Evolutionary conservation across 1,140 invertebrate genomes (phyloP).

Genomic region (Listronotus bonariensis): DNA sequence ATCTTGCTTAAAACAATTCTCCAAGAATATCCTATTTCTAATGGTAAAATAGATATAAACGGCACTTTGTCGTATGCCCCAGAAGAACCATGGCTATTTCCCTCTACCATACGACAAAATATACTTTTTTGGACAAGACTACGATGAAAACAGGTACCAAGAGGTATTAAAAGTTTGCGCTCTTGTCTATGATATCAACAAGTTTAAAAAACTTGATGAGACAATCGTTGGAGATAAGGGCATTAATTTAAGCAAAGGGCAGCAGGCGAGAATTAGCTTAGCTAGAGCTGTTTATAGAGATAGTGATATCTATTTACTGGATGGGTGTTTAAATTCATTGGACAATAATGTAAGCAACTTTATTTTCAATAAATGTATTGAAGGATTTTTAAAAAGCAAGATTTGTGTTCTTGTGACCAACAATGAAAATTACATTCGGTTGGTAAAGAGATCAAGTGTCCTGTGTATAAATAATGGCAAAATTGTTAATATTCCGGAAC

Average conservation of each 20-base stretch:
- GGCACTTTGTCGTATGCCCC: conserved; percentile 67
- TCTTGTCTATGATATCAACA: conserved; percentile 70
- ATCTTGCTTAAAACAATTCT: conserved; percentile 81
- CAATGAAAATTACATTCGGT: conserved; percentile 80
- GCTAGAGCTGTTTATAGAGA: conserved; percentile 82
- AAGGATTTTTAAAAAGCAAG: conserved; percentile 69
- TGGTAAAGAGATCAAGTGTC: conserved; percentile 9
- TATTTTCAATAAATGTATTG: conserved; percentile 73
- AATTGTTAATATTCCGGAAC: background rate
- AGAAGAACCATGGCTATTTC: conserved; percentile 66
- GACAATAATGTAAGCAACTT: conserved; percentile 72
- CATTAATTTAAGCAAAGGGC: conserved; percentile 84
- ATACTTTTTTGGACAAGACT: conserved; percentile 66
- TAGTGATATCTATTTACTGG: conserved; percentile 79
- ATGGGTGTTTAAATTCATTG: conserved; percentile 82
- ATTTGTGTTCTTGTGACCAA: conserved; percentile 84
- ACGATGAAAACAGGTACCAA: conserved; percentile 61
- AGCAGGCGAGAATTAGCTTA: conserved; percentile 85
- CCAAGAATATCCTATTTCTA: conserved; percentile 72
- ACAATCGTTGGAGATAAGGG: conserved; percentile 84
- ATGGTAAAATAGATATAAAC: conserved; percentile 43
- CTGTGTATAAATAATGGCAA: conserved; percentile 33
- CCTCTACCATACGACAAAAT: conserved; percentile 61
- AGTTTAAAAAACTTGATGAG: conserved; percentile 69
- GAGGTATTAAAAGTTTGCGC: conserved; percentile 67